phyloP scores from a whole-genome alignment of 1,140 invertebrate species.

The Drosophila lacteicornis region DNA sequence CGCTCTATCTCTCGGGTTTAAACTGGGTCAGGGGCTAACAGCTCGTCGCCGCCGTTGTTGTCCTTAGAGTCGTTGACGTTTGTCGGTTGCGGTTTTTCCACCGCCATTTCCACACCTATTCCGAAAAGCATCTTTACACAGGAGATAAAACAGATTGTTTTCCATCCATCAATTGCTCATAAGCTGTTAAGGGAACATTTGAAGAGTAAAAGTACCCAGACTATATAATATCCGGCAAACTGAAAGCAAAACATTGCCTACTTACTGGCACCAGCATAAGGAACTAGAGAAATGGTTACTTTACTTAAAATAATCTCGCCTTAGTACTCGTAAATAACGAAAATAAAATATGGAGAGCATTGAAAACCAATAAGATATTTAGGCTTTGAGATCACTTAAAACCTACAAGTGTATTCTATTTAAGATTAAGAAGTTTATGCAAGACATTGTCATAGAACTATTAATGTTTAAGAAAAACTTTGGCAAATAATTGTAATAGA shows the following conservation, averaged over 20 bases:
- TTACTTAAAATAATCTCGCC: too few species aligned
- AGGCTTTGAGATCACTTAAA: background rate
- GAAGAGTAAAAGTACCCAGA: too few species aligned
- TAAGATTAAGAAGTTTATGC: too few species aligned
- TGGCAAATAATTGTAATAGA: too few species aligned
- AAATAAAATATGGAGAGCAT: background rate
- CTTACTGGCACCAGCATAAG: too few species aligned
- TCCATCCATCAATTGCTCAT: background rate
- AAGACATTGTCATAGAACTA: too few species aligned
- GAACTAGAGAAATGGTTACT: too few species aligned
- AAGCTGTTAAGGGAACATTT: too few species aligned
- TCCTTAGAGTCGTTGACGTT: constrained; percentile 62
- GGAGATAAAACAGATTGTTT: constrained; percentile 7
- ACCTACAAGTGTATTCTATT: too few species aligned
- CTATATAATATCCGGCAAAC: too few species aligned
- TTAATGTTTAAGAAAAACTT: too few species aligned
- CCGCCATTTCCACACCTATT: constrained; percentile 32
- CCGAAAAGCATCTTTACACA: constrained; percentile 12
- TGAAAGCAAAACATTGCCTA: too few species aligned
- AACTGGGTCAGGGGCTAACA: constrained; percentile 77
- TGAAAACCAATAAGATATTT: background rate
- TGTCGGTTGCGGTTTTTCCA: constrained; percentile 49
- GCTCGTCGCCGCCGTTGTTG: constrained; percentile 50
- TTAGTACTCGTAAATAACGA: background rate
- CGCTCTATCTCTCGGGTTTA: constrained; percentile 39